A percentile compares a stretch with the other conserved stretches of the same genome.
Conservation (phyloP, 2,797 vertebrate genomes). For the Catostomus latipinnis region DNA sequence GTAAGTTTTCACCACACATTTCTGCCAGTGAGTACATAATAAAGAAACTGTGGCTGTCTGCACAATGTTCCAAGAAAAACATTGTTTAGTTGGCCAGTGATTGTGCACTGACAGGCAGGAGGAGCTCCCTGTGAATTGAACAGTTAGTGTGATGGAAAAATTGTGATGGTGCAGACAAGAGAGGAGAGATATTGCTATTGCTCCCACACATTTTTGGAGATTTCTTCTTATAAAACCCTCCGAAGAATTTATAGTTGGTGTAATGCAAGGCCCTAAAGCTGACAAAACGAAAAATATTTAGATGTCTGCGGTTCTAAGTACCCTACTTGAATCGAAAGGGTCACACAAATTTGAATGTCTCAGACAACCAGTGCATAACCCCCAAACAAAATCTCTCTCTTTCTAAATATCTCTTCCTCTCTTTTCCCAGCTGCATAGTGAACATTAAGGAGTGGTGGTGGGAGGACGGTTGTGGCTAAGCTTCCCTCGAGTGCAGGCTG, state of each 20-base stretch:
- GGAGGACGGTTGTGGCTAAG: conserved; percentile 37
- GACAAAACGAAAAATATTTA: conserved; percentile 34
- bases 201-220: conserved; percentile 67
- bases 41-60: conserved; percentile 81
- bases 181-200: conserved; percentile 74
- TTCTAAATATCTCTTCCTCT: neutral
- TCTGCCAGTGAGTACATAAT: conserved; percentile 80
- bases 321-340: neutral
- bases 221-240: conserved; percentile 51
- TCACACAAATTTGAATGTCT: conserved; percentile 32
- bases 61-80: conserved; percentile 89
- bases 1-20: conserved; percentile 83
- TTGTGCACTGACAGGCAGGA: conserved; percentile 80
- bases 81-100: conserved; percentile 79
- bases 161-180: conserved; percentile 82
- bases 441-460: conserved; percentile 38
- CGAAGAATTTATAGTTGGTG: conserved; percentile 52
- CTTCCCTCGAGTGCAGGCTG: conserved; percentile 39
- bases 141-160: conserved; percentile 81
- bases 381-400: conserved; percentile 38
- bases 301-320: conserved; percentile 6
- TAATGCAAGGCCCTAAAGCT: conserved; percentile 25
- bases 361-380: conserved; percentile 34
- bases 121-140: conserved; percentile 78
- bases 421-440: conserved; percentile 32